Evolutionary conservation across 2,113 vertebrate genomes (phyloP).

Genomic region (Microtus montanus): DNA sequence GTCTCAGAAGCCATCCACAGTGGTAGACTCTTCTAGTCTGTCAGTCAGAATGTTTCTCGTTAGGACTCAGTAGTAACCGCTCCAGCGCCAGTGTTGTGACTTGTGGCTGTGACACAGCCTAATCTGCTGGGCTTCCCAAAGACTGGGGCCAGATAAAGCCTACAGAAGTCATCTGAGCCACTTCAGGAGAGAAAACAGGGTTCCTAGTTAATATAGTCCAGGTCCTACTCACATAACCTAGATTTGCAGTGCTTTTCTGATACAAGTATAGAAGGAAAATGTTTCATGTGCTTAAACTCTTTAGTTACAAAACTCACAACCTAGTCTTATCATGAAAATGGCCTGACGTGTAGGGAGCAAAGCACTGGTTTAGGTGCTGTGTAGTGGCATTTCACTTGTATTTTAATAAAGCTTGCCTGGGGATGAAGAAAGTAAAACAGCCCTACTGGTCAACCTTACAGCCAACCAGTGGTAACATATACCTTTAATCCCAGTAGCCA

Average conservation of each 20-base stretch:
- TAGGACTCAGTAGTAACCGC: accelerated
- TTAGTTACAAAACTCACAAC: not conserved
- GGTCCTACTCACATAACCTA: not conserved
- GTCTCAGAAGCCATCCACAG: not conserved
- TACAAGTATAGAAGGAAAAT: not conserved
- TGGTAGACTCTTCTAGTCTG: not conserved
- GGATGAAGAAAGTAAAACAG: too few species aligned
- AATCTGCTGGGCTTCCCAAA: not conserved
- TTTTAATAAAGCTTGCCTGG: too few species aligned
- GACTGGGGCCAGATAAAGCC: not conserved
- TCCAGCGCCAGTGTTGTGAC: not conserved
- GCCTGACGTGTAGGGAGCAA: not conserved
- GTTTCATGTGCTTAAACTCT: not conserved
- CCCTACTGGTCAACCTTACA: too few species aligned
- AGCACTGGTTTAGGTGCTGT: not conserved
- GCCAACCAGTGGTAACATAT: too few species aligned
- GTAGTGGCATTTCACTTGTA: too few species aligned
- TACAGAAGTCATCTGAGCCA: not conserved
- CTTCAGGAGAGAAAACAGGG: not conserved
- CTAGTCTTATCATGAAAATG: not conserved
- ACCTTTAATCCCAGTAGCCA: too few species aligned
- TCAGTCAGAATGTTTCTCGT: not conserved
- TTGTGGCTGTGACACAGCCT: not conserved
- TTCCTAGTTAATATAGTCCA: not conserved
- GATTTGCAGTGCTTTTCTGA: not conserved